phyloP scores from a whole-genome alignment of 2,113 vertebrate species.

The Salvelinus namaycush region DNA sequence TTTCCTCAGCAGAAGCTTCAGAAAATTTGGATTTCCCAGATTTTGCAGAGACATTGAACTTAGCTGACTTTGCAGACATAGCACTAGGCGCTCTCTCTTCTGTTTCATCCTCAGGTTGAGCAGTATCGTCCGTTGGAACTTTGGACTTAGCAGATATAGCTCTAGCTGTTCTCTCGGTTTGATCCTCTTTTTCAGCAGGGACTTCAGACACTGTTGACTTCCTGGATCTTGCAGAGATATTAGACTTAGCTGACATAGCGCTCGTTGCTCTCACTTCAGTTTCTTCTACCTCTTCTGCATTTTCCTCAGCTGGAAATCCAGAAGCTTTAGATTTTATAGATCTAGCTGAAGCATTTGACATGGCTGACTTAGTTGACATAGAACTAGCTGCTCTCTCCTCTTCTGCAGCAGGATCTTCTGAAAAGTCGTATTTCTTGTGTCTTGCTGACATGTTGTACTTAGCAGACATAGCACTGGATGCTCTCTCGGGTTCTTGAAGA shows the following conservation, averaged over 20 bases:
- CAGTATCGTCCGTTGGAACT: slow-evolving; percentile 4
- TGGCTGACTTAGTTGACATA: slow-evolving; percentile 20
- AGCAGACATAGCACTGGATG: slow-evolving; percentile 8
- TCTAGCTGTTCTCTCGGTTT: slow-evolving; percentile 24
- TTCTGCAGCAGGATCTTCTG: slow-evolving; percentile 6
- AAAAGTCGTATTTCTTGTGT: slow-evolving; percentile 24
- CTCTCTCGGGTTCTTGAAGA: slow-evolving; percentile 10
- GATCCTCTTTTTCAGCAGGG: slow-evolving; percentile 42
- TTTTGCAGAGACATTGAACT: slow-evolving; percentile 38
- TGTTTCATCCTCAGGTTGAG: background rate
- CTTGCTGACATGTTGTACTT: background rate
- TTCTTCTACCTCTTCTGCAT: slow-evolving; percentile 9
- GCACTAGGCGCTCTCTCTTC: background rate
- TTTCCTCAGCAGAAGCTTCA: background rate
- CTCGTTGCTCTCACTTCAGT: too few relatives aligned
- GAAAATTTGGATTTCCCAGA: slow-evolving; percentile 5
- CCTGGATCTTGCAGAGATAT: slow-evolving; percentile 41
- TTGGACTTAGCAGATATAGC: slow-evolving; percentile 29
- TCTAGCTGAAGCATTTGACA: slow-evolving; percentile 24
- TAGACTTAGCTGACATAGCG: background rate
- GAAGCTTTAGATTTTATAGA: slow-evolving; percentile 39
- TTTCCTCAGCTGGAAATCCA: slow-evolving; percentile 24
- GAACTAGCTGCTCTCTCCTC: slow-evolving; percentile 27
- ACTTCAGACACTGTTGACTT: slow-evolving; percentile 48
- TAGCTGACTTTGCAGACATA: slow-evolving; percentile 27